Evolutionary conservation across 2,113 vertebrate genomes (phyloP), one percentile per base, ranked within the genome.

Genomic region (Corythaeola cristata): DNA sequence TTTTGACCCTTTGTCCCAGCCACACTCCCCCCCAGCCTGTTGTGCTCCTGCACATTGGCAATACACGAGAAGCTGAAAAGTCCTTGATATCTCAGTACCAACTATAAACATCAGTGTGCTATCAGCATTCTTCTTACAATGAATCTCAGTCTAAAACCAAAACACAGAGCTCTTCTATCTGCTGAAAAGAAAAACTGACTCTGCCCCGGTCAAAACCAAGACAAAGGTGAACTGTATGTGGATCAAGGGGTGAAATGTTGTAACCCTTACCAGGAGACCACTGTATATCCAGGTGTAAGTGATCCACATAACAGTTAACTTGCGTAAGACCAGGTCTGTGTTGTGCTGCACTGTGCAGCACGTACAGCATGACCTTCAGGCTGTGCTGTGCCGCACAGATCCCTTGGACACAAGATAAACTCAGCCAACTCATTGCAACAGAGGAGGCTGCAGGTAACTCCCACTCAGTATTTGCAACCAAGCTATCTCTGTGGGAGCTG

Each of bases 291-390:
- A 78, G 9, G 11, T 58, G 15, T 47, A 33, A 83, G 18, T 4
- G 14, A 68, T 35, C 6, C 18, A 39, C 2, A 2, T 4, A 32
- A 15, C 11, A 58, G 27, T 39, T 44, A 77, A 30, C 21, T 5
- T 0, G 1, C 39, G 13, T 0, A 68, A 37, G n/a, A 33, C 35
- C 13, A 13, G n/a, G 18, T 33, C 67, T 62, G 16, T 32, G 35
- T n/a, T 32, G 35, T 24, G 59, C 23, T 67, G 35, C 39, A 15
- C 45, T 59, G 26, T 63, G 49, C 35, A 45, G 21, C 33, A 15
- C 5, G 14, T 28, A 28, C 47, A 74, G 22, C 6, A 8, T 8
- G 58, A 75, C 15, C 26, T 67, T 79, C 56, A 83, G 33, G 15
- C 33, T 58, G 41, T 30, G 16, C 28, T 74, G 28, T n/a, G 50